phyloP scores from a whole-genome alignment of 2,888 invertebrate species.

The Eucera pruinosa region DNA sequence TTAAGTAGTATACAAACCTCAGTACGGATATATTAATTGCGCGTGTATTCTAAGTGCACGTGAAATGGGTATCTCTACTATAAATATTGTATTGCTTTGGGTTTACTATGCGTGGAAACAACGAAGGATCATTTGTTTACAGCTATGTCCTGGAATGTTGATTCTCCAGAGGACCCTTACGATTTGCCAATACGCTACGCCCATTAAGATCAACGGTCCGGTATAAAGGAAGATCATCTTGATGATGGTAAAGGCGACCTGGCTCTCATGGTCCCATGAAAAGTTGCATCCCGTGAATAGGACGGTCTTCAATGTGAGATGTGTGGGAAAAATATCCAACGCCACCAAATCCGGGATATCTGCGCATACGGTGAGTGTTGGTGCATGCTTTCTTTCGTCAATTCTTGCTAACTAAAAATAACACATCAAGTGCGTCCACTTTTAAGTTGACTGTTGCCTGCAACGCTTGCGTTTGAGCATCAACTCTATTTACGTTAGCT shows the following conservation, averaged over 20 bases:
- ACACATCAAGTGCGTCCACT: too few species aligned
- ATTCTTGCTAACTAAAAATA: too few species aligned
- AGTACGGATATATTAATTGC: too few species aligned
- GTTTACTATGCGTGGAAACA: not conserved
- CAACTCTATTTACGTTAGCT: too few species aligned
- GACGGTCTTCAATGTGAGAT: slow-evolving; percentile 86
- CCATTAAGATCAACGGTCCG: slow-evolving; percentile 92
- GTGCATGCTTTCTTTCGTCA: not conserved
- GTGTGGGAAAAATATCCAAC: slow-evolving; percentile 86
- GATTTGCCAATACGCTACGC: slow-evolving; percentile 93
- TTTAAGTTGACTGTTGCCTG: too few species aligned
- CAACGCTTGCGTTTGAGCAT: too few species aligned
- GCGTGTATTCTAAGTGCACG: too few species aligned
- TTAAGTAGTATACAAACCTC: too few species aligned
- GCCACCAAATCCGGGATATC: slow-evolving; percentile 92
- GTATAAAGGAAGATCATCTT: slow-evolving; percentile 91
- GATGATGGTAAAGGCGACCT: slow-evolving; percentile 89
- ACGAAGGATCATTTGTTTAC: slow-evolving; percentile 63
- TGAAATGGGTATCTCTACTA: not conserved
- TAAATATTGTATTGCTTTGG: too few species aligned
- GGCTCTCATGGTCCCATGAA: slow-evolving; percentile 89
- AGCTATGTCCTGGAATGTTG: slow-evolving; percentile 89
- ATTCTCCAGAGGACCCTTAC: slow-evolving; percentile 93
- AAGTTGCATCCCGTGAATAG: slow-evolving; percentile 90
- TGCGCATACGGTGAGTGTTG: slow-evolving; percentile 79